phyloP scores from a whole-genome alignment of 64 coral and sea anemone genomes.

The Acropora yongei region DNA sequence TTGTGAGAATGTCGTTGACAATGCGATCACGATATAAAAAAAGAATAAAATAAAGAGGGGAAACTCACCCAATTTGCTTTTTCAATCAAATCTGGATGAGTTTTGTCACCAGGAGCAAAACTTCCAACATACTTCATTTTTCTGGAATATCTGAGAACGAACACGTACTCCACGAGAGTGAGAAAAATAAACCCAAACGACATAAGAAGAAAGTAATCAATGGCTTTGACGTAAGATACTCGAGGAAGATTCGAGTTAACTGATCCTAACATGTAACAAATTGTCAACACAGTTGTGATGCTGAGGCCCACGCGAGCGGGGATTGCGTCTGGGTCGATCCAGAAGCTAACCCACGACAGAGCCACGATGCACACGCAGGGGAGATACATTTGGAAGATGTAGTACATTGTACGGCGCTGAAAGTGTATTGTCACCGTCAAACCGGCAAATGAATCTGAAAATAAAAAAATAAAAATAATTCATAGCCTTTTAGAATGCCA shows the following conservation, averaged over 20 bases:
- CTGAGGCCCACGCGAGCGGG: slow-evolving; percentile 91
- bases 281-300: slow-evolving; percentile 94
- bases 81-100: slow-evolving; percentile 23
- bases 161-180: slow-evolving; percentile 90
- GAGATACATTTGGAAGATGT: slow-evolving; percentile 95
- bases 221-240: slow-evolving; percentile 92
- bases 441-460: slow-evolving; percentile 83
- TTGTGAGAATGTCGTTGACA: neutral
- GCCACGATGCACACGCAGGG: slow-evolving; percentile 93
- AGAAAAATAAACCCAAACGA: slow-evolving; percentile 97
- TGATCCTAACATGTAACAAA: slow-evolving; percentile 94
- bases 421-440: slow-evolving; percentile 87
- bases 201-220: slow-evolving; percentile 86
- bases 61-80: slow-evolving; percentile 70
- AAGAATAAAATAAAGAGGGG: too few relatives aligned
- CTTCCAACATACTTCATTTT: slow-evolving; percentile 86
- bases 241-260: slow-evolving; percentile 92
- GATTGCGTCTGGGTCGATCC: slow-evolving; percentile 90
- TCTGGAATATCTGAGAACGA: slow-evolving; percentile 78
- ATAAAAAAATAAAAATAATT: neutral
- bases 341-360: slow-evolving; percentile 97
- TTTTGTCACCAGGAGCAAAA: slow-evolving; percentile 59
- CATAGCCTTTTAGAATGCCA: too few relatives aligned
- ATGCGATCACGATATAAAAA: too few relatives aligned
- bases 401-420: slow-evolving; percentile 85